Evolutionary conservation across 2,888 invertebrate species (phyloP).

Genomic region (Seladonia tumulorum): DNA sequence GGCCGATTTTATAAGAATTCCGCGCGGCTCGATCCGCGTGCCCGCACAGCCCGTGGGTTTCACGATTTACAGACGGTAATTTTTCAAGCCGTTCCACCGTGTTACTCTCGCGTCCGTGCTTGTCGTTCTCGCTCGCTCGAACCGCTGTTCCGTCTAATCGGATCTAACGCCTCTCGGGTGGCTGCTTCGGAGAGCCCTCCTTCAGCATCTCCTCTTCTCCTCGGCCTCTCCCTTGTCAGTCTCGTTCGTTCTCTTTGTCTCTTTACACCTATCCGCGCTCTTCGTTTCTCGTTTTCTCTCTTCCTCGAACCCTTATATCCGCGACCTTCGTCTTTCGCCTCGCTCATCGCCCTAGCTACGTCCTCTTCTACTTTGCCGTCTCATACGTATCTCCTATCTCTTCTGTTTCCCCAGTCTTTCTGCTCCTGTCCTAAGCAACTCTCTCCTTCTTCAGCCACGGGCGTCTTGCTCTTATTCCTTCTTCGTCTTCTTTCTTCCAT

Average conservation of each 20-base stretch:
- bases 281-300: constrained; percentile 32
- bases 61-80: constrained; percentile 65
- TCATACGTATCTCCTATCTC: neutral
- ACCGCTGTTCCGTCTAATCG: constrained; percentile 68
- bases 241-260: constrained; percentile 24
- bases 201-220: constrained; percentile 35
- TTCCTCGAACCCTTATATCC: constrained; percentile 9
- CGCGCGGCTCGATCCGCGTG: constrained; percentile 46
- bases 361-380: constrained; percentile 12
- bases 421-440: neutral
- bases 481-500: constrained; percentile 58
- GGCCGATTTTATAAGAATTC: constrained; percentile 60
- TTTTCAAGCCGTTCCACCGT: constrained; percentile 64
- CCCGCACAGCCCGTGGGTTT: constrained; percentile 35
- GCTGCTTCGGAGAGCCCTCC: constrained; percentile 43
- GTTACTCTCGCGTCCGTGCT: constrained; percentile 40
- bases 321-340: constrained; percentile 22
- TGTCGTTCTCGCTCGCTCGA: constrained; percentile 21
- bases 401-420: constrained; percentile 3
- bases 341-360: constrained; percentile 26
- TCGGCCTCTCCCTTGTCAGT: constrained; percentile 8
- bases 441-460: constrained; percentile 18
- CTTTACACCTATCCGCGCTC: constrained; percentile 34
- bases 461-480: constrained; percentile 45
- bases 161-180: constrained; percentile 60